Percentiles rank a stretch among this genome's conserved stretches.
These are phyloP conservation scores for Pseudopipra pipra DNA, from an alignment of 2,113 vertebrate species.

Conservation along the genomic window DNA sequence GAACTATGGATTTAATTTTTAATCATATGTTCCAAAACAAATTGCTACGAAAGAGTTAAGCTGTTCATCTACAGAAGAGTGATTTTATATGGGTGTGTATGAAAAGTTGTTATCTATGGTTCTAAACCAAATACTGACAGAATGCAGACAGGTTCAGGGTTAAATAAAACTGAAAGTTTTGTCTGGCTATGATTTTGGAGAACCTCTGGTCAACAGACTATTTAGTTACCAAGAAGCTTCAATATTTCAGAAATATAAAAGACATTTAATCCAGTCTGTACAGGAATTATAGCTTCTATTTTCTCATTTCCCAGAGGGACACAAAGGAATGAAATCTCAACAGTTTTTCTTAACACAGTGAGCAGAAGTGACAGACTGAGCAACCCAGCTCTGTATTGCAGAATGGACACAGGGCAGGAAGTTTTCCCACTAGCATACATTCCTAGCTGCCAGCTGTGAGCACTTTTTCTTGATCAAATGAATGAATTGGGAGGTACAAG, in stretches of 20 bases:
- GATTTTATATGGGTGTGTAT: neutral
- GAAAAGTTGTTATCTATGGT: neutral
- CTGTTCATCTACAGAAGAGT: neutral
- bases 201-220: neutral
- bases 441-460: neutral
- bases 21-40: neutral
- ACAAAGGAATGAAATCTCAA: conserved; percentile 5
- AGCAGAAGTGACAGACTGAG: neutral
- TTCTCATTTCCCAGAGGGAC: neutral
- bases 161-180: neutral
- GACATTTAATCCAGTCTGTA: neutral
- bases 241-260: neutral
- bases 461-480: neutral
- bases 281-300: neutral
- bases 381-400: neutral
- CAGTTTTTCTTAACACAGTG: neutral
- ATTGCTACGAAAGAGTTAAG: neutral
- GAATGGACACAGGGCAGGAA: neutral
- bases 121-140: neutral
- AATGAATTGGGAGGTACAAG: neutral
- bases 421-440: neutral
- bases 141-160: neutral
- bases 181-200: neutral
- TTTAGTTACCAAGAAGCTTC: neutral
- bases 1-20: neutral